Base-by-base conservation (phyloP, 2,113 vertebrate genomes). In the Anoura caudifer region DNA sequence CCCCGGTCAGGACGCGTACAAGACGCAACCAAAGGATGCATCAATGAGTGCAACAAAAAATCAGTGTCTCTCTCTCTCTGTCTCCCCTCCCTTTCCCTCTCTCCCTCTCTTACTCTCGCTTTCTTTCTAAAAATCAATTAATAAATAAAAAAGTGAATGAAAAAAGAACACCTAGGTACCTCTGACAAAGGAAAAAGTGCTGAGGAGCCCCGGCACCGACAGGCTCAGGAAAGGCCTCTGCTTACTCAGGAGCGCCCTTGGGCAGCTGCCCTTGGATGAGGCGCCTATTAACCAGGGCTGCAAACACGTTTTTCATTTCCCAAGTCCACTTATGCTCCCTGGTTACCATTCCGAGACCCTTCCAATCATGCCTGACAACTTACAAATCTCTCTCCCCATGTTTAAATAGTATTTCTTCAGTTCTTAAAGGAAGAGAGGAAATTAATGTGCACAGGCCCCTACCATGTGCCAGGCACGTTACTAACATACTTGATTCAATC, bases 391-490 rank as follows among this genome's bases (percentile, higher is more conserved):
- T 56, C 36, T 90, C 38, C 41, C 43, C 43, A 17, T 47, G 85
- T 22, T 91, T 83, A 76, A 88, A 85, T 7, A 50, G 67, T 47
- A 67, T 73, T 56, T 90, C 76, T 88, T 63, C 67, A 77, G 85
- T 69, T 93, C 72, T 86, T 84, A 14, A 80, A 86, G 75, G 77
- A 77, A 89, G 50, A 45, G 33, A 73, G 16, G 13, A 63, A 87
- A 54, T 38, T 24, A 36, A 13, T 72, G 22, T 26, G 19, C 41
- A 24, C 19, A 72, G 75, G 50, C 19, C 28, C 63, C 67, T 83
- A 31, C 63, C 7, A 50, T 0, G 2, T 45, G 52, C 38, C 67
- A 65, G n/a, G 33, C 61, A 59, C 47, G 56, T 65, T 8, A 77
- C 12, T 28, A 70, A 79, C 14, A 43, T 38, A 59, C 22, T 56